Conservation (phyloP, 2,888 invertebrate species). For the Oscheius onirici region DNA sequence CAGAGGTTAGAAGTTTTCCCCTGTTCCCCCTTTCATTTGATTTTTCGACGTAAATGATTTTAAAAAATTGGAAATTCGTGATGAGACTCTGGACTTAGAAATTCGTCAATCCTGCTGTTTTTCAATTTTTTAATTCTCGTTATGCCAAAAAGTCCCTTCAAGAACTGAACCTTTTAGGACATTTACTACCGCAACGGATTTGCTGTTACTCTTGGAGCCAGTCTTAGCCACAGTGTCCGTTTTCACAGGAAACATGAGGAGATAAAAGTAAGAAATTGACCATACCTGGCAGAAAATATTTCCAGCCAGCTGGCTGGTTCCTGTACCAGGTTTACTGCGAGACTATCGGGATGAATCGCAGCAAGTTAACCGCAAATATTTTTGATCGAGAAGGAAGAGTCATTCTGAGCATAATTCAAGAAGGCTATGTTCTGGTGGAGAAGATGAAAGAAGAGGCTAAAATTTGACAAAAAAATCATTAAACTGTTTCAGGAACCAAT, state of each 20-base stretch:
- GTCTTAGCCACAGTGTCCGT: not conserved
- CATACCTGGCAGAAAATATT: not conserved
- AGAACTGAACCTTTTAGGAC: not conserved
- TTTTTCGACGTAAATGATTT: not conserved
- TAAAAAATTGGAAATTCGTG: not conserved
- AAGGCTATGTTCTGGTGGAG: not conserved
- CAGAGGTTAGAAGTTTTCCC: not conserved
- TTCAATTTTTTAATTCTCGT: not conserved
- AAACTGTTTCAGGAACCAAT: too few species aligned
- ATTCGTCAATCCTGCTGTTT: not conserved
- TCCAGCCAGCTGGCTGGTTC: not conserved
- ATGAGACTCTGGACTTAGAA: too few species aligned
- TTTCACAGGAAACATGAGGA: not conserved
- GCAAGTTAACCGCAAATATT: not conserved
- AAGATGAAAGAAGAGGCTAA: conserved; percentile 2
- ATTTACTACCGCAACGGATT: not conserved
- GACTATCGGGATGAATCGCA: not conserved
- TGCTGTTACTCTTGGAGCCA: not conserved
- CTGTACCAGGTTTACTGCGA: not conserved
- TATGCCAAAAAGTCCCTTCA: too few species aligned
- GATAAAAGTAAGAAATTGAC: not conserved
- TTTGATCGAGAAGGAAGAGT: not conserved
- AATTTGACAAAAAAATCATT: too few species aligned
- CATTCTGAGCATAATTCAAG: not conserved
- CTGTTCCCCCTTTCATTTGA: too few species aligned